phyloP scores from a whole-genome alignment of 2,888 invertebrate species.

The Papilio protenor region DNA sequence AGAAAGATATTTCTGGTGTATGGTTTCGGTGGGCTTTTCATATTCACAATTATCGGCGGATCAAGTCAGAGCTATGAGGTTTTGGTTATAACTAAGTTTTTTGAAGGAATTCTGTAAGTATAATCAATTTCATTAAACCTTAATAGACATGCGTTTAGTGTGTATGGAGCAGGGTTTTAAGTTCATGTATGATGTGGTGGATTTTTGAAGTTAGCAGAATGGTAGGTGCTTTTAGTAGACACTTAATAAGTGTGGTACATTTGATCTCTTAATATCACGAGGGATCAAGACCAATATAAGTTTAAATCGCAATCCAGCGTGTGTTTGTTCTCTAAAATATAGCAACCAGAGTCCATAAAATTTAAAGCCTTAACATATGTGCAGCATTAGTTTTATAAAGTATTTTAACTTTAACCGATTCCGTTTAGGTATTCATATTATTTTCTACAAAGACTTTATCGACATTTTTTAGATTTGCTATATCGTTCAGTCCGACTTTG shows the following conservation, averaged over 20 bases:
- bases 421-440: neutral
- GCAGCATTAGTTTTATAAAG: neutral
- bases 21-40: constrained; percentile 63
- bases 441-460: constrained; percentile 42
- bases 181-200: too few relatives aligned
- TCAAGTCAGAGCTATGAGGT: constrained; percentile 67
- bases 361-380: neutral
- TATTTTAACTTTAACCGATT: neutral
- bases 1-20: constrained; percentile 65
- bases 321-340: too few relatives aligned
- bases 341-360: too few relatives aligned
- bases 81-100: constrained; percentile 65
- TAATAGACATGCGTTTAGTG: neutral
- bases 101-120: constrained; percentile 73
- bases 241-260: too few relatives aligned
- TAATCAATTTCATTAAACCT: neutral
- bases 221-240: too few relatives aligned
- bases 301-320: too few relatives aligned
- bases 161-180: too few relatives aligned
- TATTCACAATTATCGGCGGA: constrained; percentile 61
- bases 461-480: constrained; percentile 61
- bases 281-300: too few relatives aligned
- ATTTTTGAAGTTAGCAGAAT: too few relatives aligned
- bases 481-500: constrained; percentile 64
- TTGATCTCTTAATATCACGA: too few relatives aligned